phyloP scores from a whole-genome alignment of 2,888 invertebrate genomes.

The Trichogramma dendrolimi region DNA sequence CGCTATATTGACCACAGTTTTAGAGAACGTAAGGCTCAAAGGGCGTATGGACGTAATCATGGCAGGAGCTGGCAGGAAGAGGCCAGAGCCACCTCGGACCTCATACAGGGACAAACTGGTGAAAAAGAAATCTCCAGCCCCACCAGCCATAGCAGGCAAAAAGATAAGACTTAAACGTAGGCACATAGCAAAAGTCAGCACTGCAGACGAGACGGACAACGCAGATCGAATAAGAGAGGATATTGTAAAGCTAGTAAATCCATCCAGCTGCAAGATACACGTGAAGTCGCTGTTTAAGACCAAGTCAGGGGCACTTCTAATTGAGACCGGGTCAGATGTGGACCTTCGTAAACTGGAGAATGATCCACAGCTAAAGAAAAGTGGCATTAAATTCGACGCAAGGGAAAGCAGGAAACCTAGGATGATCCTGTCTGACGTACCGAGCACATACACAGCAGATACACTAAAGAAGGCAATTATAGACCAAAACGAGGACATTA shows the following conservation, averaged over 20 bases:
- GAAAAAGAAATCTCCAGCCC: neutral
- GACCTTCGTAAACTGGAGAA: neutral
- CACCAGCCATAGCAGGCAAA: neutral
- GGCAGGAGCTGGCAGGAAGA: no score
- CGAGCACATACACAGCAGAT: neutral
- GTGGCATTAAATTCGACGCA: neutral
- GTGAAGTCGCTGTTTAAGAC: neutral
- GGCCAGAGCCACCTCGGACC: no score
- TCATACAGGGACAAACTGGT: neutral
- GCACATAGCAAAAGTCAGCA: no score
- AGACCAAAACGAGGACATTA: no score
- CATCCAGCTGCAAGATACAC: neutral
- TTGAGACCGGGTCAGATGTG: neutral
- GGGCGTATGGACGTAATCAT: no score
- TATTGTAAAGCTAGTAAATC: neutral
- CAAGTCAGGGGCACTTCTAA: neutral
- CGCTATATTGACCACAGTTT: no score
- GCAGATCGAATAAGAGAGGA: neutral
- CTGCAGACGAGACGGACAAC: no score
- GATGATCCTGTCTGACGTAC: slow-evolving; percentile 6
- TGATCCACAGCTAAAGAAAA: neutral
- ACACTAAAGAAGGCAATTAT: no score
- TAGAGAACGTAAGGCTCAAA: no score
- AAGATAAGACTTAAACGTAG: no score
- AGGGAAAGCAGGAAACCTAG: neutral